Base-by-base conservation (phyloP, 2,888 invertebrate genomes). In the Micropterix aruncella region DNA sequence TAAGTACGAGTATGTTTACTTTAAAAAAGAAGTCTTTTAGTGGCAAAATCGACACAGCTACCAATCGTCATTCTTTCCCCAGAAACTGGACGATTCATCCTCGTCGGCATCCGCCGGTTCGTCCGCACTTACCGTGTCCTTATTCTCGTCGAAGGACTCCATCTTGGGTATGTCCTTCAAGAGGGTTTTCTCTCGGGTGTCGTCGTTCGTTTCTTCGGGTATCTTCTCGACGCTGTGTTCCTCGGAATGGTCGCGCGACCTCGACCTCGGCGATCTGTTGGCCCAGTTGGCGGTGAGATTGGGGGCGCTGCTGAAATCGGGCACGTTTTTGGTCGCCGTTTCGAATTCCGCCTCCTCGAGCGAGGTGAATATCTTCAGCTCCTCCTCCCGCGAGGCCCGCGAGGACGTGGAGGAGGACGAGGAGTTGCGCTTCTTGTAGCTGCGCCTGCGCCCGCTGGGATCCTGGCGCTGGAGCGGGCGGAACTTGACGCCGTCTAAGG, bases 401-500 rank as follows among this genome's bases (percentile, higher is more conserved):
- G 77, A 77, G 14, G 76, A 76, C 54, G 61, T 68, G 44, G 77
- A 77, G 49, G 76, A 76, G 50, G 75, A 75, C 51, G 70, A 69
- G 37, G 76, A 77, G 48, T 71, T 67, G 36, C 75, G 70, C 53
- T 74, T 77, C 58, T 73, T 75, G 57, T 74, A 78, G 54, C 74
- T 77, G 47, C 74, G 66, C 48, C 78, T 64, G 37, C 77, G 62
- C 49, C 75, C 74, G 51, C 75, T 76, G 51, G 77, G 76, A 62
- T 78, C 77, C 58, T 69, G 75, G 50, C 77, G 72, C 58, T 74
- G 66, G 54, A 78, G 58, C 45, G 77, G 75, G 50, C 74, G 72
- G 55, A 61, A 71, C 60, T 77, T 77, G 55, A 80, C 73, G 53
- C 80, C 80, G 60, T 81, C 80, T 57, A 80, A 68, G 53, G 77